Evolutionary conservation across 2,113 vertebrate genomes (phyloP), one percentile per base, ranked within the genome.

Genomic region (Saguinus imperator): DNA sequence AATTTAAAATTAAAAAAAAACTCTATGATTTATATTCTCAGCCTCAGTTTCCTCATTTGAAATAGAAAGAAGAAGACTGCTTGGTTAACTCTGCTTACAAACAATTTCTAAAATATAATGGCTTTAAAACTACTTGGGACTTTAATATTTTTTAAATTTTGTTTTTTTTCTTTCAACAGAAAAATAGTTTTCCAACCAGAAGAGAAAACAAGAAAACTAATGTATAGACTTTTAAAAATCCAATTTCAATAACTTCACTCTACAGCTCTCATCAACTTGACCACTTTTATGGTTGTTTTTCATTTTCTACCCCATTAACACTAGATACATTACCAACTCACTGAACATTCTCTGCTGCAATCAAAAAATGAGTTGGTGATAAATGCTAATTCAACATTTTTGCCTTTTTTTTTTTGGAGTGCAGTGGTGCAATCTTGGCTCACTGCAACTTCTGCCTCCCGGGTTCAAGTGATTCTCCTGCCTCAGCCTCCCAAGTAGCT

Each of bases 291-390:
- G 89, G 57, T 45, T 89, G 89, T 94, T 96, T 97, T 97, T 96
- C 68, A 94, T 96, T 96, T 96, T 96, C 85, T 89, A 97, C 72
- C 16, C 84, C 81, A 97, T 93, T 94, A 96, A 89, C 61, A 95
- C 43, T 43, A 73, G 86, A 94, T 76, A 96, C n/a, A 73, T 80
- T 95, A 43, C 20, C 81, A 93, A 95, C 48, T 83, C 55, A 95
- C 50, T 94, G 86, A 96, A 70, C 40, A 83, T 89, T 90, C 40
- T 85, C 66, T 93, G 35, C 55, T 94, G n/a, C 29, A 57, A 35
- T 89, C 23, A 93, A 95, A 72, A 52, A 94, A 89, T n/a, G 37
- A 94, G 37, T 83, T 93, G 57, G n/a, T 92, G 82, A 96, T 75
- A 95, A 96, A 96, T 81, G 76, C 7, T 82, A 96, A 58, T 58